These are phyloP conservation scores for Trichomalopsis sarcophagae DNA, from an alignment of 1,140 invertebrate genomes.

Conservation along the genomic window DNA sequence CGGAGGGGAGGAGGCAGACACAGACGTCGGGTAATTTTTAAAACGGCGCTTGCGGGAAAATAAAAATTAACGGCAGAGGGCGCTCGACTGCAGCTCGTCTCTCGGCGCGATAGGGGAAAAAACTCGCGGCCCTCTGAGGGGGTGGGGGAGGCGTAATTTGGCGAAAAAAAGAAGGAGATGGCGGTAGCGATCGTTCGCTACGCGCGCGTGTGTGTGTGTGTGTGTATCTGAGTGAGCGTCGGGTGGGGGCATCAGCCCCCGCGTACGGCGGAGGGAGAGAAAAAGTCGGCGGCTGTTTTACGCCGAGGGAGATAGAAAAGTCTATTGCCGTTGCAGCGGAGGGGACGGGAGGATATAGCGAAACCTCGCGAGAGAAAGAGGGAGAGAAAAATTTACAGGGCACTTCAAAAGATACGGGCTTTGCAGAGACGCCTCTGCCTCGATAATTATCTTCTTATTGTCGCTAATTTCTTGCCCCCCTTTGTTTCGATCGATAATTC, in stretches of 20 bases:
- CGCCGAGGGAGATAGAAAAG: conserved; percentile 52
- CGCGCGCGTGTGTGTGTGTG: not conserved
- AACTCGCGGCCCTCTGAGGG: not conserved
- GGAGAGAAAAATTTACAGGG: conserved; percentile 61
- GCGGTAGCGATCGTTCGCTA: conserved; percentile 17
- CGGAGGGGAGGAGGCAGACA: not conserved
- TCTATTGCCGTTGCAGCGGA: conserved; percentile 34
- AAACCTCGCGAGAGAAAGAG: conserved; percentile 35
- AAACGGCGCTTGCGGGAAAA: conserved; percentile 70
- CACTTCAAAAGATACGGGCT: conserved; percentile 59
- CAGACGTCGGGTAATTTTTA: conserved; percentile 66
- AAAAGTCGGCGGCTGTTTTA: not conserved
- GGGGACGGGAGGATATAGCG: not conserved
- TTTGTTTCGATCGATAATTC: not conserved
- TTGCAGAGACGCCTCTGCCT: not conserved
- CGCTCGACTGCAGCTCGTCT: conserved; percentile 33
- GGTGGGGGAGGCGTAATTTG: conserved; percentile 31
- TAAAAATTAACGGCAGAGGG: conserved; percentile 65
- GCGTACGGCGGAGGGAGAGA: conserved; percentile 1
- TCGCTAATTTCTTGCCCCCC: not conserved
- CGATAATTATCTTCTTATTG: conserved; percentile 28
- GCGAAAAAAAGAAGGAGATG: conserved; percentile 43
- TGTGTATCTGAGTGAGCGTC: too few relatives aligned
- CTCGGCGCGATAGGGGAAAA: conserved; percentile 22
- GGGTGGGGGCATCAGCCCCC: not conserved